Evolutionary conservation across 1,140 invertebrate genomes (phyloP).

Genomic region (Panagrolaimus sp.): DNA sequence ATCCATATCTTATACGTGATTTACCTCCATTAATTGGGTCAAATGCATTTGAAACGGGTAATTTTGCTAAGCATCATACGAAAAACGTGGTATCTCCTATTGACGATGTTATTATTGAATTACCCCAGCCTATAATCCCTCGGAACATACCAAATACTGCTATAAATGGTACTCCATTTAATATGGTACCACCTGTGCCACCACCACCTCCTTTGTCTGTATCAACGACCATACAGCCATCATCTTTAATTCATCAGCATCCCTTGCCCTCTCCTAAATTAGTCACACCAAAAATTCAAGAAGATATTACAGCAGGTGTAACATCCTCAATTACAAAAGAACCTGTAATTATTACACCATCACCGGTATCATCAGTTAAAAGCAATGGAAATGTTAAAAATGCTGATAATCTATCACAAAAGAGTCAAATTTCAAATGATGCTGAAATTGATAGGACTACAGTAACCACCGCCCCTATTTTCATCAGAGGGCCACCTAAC

Average conservation of each 20-base stretch:
- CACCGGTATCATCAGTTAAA: background rate
- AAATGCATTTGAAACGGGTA: background rate
- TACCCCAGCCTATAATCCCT: background rate
- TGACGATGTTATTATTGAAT: background rate
- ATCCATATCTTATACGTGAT: slow-evolving; percentile 3
- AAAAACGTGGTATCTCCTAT: background rate
- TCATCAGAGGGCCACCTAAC: background rate
- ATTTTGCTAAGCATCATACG: background rate
- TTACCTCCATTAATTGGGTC: slow-evolving; percentile 5
- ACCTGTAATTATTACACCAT: background rate
- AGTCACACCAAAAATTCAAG: background rate
- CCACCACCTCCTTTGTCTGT: background rate
- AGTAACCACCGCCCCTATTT: background rate
- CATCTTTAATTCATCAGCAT: background rate
- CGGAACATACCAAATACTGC: no score
- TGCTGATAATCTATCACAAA: background rate
- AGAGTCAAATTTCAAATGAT: background rate
- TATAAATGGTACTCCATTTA: background rate
- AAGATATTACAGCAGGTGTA: background rate
- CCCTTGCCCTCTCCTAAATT: no score
- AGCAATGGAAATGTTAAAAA: background rate
- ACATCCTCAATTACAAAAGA: background rate
- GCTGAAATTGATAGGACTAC: background rate
- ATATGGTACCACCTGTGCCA: background rate
- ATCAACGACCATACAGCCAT: background rate